Evolutionary conservation across 1,140 invertebrate species (phyloP).

Genomic region (Geopemphigus sp.): DNA sequence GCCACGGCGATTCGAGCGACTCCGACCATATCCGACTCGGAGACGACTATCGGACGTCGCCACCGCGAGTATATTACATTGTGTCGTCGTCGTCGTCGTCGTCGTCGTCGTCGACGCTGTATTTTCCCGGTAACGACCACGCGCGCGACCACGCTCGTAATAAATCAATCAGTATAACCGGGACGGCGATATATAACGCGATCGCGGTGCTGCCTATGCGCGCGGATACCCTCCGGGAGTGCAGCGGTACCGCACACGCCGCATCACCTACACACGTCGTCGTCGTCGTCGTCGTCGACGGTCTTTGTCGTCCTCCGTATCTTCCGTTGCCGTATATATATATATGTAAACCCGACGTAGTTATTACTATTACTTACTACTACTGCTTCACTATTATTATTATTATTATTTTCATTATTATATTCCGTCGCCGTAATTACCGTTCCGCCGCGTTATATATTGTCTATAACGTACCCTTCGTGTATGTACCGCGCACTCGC

Average conservation of each 20-base stretch:
- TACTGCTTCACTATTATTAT: neutral
- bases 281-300: neutral
- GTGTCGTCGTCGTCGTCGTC: neutral
- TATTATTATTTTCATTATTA: slow-evolving; percentile 23
- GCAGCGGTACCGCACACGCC: neutral
- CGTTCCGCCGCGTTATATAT: slow-evolving; percentile 5
- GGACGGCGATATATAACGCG: neutral
- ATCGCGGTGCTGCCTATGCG: neutral
- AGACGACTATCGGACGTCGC: too few species aligned
- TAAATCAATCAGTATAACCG: slow-evolving; percentile 45
- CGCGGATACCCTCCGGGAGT: slow-evolving; percentile 5
- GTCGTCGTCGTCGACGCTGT: neutral
- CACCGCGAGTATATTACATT: neutral
- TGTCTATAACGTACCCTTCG: neutral
- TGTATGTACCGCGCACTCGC: too few species aligned
- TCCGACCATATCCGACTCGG: too few species aligned
- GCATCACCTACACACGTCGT: neutral
- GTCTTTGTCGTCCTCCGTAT: neutral
- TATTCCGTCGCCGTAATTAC: slow-evolving; percentile 16
- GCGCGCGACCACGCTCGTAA: slow-evolving; percentile 2
- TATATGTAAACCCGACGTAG: too few species aligned
- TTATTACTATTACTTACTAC: too few species aligned
- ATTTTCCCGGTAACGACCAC: slow-evolving; percentile 33
- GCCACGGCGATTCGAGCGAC: neutral
- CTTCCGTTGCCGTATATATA: too few species aligned